Base-by-base conservation (phyloP, 2,888 invertebrate species). In the Acrobasis consociella region DNA sequence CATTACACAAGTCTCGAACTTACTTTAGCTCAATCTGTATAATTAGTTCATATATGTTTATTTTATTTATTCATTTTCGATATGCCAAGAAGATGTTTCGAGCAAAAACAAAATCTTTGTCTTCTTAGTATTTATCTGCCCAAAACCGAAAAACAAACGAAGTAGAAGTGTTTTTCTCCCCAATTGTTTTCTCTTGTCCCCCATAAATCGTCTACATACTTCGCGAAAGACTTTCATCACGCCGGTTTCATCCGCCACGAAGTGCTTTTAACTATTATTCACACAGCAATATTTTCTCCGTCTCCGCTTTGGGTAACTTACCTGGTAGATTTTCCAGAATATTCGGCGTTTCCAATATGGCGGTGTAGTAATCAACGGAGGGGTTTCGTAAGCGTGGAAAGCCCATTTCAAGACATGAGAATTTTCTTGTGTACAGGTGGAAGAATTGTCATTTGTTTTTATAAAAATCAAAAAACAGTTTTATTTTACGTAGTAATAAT, bases 221-320 rank as follows among this genome's bases (percentile, higher is more conserved):
- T 42, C 39, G 51, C 51, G n/a, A 60, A 59, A 52, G 39, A 22
- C 60, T 51, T 62, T 62, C 68, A 64, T 66, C 69, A 66, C 68
- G 67, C 67, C 64, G 62, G 72, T 70, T 67, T 72, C 72, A 77
- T 78, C 70, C 70, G 61, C 62, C 60, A 66, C 71, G 53, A 70
- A 79, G 77, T 73, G 77, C 77, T 80, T 75, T 76, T 72, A 76
- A 80, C 76, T 75, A 74, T 72, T 69, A 68, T 75, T 74, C 73
- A 67, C 77, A 73, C 76, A 53, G 63, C 53, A 67, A 65, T 65
- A 66, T 72, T 72, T 67, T 66, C 61, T 64, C 67, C 64, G 68
- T 65, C 67, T 69, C 46, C 56, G 56, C 22, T 56, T 46, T 17
- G 16, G 56, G 46, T 42, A 56, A 56, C 56, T 56, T 16, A 55